These are phyloP conservation scores for Metalampra italica DNA, from an alignment of 2,888 invertebrate genomes.

Conservation along the genomic window DNA sequence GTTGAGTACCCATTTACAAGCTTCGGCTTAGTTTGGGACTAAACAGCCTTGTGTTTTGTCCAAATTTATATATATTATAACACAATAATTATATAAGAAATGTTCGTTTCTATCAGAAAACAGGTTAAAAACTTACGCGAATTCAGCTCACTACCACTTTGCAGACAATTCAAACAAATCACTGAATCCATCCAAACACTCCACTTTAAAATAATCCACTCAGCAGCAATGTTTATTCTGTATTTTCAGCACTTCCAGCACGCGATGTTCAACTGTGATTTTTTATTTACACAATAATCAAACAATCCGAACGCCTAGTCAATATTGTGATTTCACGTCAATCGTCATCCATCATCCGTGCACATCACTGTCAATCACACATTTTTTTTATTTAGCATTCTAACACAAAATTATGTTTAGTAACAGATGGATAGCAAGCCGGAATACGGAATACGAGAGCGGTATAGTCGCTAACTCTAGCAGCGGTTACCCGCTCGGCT, in stretches of 20 bases:
- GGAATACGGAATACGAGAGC: conserved; percentile 5
- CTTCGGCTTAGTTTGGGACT: no score
- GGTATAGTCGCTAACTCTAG: conserved; percentile 1
- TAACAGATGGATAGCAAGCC: not conserved
- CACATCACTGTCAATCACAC: not conserved
- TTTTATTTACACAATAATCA: conserved; percentile 8
- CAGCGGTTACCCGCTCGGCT: conserved; percentile 22
- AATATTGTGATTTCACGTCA: conserved; percentile 8
- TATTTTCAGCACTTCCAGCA: not conserved
- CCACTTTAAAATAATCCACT: conserved; percentile 1
- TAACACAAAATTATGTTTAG: not conserved
- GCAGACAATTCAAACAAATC: not conserved
- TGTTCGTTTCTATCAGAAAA: no score
- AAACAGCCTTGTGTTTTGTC: no score
- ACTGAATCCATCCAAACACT: conserved; percentile 7
- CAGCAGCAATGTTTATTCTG: no score
- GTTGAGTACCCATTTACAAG: no score
- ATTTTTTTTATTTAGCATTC: not conserved
- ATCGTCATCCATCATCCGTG: conserved; percentile 4
- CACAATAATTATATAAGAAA: no score
- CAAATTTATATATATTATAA: no score
- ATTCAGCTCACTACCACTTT: not conserved
- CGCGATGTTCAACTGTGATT: conserved; percentile 1
- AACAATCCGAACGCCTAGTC: conserved; percentile 1
- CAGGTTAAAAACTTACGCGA: no score